Conservation (phyloP, 2,888 invertebrate species). For the Blastobasis adustella region DNA sequence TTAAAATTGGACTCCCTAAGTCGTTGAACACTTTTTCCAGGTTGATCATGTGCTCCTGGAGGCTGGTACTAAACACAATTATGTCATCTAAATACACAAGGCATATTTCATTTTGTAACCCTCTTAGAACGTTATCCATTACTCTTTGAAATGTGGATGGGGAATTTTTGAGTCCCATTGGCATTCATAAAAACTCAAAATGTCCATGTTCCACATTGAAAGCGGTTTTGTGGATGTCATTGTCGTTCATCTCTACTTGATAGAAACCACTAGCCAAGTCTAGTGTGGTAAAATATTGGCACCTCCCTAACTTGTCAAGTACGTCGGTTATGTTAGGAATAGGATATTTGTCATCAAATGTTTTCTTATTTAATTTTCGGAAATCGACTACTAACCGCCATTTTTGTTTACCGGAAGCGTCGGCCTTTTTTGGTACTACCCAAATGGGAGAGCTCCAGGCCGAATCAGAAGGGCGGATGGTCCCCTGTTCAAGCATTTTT, state of each 20-base stretch:
- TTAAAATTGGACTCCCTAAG: background rate
- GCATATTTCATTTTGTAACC: conserved; percentile 11
- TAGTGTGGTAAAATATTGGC: conserved; percentile 14
- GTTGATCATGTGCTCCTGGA: background rate
- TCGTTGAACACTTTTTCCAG: background rate
- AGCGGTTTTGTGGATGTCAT: background rate
- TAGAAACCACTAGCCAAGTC: background rate
- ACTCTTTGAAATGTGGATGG: conserved; percentile 12
- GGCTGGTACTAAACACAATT: background rate
- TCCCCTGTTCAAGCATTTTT: conserved; percentile 20
- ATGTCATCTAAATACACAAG: conserved; percentile 29
- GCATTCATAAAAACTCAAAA: background rate
- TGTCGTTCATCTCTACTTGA: background rate
- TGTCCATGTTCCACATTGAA: background rate
- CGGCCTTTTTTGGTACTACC: no score
- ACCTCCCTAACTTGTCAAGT: conserved; percentile 11
- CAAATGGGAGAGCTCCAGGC: conserved; percentile 18
- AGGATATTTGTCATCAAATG: conserved; percentile 26
- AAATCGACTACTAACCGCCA: conserved; percentile 30
- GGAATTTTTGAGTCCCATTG: background rate
- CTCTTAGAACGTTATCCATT: conserved; percentile 14
- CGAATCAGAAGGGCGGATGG: conserved; percentile 22
- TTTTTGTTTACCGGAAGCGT: conserved; percentile 21
- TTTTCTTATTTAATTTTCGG: conserved; percentile 19
- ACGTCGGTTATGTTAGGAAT: background rate